Conservation (phyloP, 1,140 invertebrate species). For the Chionoecetes opilio region DNA sequence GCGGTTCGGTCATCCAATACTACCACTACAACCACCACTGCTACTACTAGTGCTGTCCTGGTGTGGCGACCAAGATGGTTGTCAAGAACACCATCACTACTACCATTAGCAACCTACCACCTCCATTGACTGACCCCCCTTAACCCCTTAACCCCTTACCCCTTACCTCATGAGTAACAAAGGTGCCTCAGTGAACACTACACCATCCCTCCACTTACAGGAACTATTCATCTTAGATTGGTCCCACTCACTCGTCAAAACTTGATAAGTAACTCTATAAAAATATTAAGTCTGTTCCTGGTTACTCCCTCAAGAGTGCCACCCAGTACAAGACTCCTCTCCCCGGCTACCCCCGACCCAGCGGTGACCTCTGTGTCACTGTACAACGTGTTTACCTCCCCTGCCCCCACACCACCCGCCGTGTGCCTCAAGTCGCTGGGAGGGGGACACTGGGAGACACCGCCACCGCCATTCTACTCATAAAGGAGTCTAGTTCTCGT, state of each 20-base stretch:
- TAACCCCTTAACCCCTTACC: neutral
- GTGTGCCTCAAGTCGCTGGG: constrained; percentile 64
- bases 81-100: too few relatives aligned
- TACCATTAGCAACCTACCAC: constrained; percentile 11
- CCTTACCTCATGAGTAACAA: constrained; percentile 10
- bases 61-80: constrained; percentile 1
- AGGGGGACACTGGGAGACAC: constrained; percentile 53
- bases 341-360: constrained; percentile 57
- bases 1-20: constrained; percentile 11
- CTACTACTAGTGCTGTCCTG: neutral
- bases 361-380: constrained; percentile 59
- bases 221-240: constrained; percentile 8
- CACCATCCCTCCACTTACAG: neutral
- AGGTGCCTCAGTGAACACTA: neutral
- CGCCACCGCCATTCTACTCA: constrained; percentile 34
- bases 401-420: constrained; percentile 58
- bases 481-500: neutral
- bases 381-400: constrained; percentile 62
- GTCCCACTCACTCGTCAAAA: constrained; percentile 33
- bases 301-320: constrained; percentile 36
- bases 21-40: constrained; percentile 16
- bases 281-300: neutral
- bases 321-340: constrained; percentile 47
- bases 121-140: neutral
- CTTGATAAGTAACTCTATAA: neutral